Base-by-base conservation (phyloP, 2,797 vertebrate species). In the Pangasius sanitwongsei region DNA sequence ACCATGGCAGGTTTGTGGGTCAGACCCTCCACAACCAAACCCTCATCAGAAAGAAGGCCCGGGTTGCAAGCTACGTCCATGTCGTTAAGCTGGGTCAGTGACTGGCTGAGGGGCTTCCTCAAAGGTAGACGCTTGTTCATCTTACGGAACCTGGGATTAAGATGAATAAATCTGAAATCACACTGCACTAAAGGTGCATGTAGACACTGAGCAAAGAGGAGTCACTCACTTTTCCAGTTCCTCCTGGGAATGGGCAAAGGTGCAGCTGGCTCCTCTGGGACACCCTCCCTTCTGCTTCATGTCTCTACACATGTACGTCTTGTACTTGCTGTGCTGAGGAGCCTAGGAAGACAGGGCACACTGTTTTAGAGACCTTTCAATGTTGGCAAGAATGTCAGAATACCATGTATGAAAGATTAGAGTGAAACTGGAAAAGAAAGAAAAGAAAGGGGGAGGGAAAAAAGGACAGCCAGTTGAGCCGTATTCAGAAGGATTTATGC, bases 231-330 rank as follows among this genome's bases (percentile, higher is more conserved):
- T 99, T 94, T 99, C 99, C 88, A 99, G 96, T 93, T 99, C 99
- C 95, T 99, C 98, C 94, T 99, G 99, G 84, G 99, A 99, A 93
- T 99, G 99, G 92, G 98, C 98, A 85, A 99, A 99, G 77, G 98
- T 99, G 91, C 99, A 99, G 96, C 98, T 99, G 92, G 98, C 97
- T 87, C 99, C 98, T 3, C 99, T 97, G 86, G 99, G 99, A 93
- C 98, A 99, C 67, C 98, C 98, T 90, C 99, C 98, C 93, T 99
- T 98, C 94, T 99, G 98, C 92, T 99, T 99, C 98, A 99, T 99
- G 94, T 99, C 99, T 77, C 99, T 96, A 92, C 99, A 99, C 99
- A 99, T 99, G 90, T 99, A 99, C 0, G 99, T 99, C 95, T 99
- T 99, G 92, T 99, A 99, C 92, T 99, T 99, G 96, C 98, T 99